phyloP scores from a whole-genome alignment of 1,140 invertebrate genomes.

The Marisa cornuarietis region DNA sequence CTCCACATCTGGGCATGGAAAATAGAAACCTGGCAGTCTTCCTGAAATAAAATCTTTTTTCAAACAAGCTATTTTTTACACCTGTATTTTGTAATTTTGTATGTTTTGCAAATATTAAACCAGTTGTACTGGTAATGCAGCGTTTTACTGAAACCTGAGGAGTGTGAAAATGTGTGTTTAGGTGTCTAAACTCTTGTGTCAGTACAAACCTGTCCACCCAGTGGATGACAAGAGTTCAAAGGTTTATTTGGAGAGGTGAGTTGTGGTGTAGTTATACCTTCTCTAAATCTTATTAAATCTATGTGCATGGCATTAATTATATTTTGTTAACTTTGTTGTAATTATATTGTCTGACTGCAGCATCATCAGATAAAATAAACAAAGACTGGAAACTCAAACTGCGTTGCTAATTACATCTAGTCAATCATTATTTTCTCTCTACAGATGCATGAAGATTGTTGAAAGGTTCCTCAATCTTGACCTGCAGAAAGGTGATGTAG shows the following conservation, averaged over 20 bases:
- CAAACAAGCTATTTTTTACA: too few species aligned
- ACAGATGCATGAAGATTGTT: conserved; percentile 52
- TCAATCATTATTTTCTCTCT: conserved; percentile 19
- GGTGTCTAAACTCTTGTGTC: conserved; percentile 48
- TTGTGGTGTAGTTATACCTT: conserved; percentile 2
- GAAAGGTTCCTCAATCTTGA: conserved; percentile 53
- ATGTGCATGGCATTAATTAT: background rate
- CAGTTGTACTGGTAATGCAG: too few species aligned
- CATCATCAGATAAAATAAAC: background rate
- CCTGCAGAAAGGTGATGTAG: conserved; percentile 50
- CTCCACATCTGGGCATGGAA: too few species aligned
- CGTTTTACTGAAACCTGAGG: too few species aligned
- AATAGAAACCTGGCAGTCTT: too few species aligned
- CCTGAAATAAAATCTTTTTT: too few species aligned
- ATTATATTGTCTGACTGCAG: background rate
- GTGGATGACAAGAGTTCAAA: conserved; percentile 44
- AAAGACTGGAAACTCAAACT: background rate
- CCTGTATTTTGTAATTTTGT: too few species aligned
- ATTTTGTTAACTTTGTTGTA: too few species aligned
- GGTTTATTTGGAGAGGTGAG: conserved; percentile 50
- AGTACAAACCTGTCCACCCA: conserved; percentile 47
- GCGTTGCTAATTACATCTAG: too few species aligned
- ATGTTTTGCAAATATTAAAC: too few species aligned
- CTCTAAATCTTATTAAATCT: background rate
- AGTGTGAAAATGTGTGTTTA: conserved; percentile 37